Evolutionary conservation across 1,140 invertebrate genomes (phyloP).

Genomic region (Sitophilus oryzae): DNA sequence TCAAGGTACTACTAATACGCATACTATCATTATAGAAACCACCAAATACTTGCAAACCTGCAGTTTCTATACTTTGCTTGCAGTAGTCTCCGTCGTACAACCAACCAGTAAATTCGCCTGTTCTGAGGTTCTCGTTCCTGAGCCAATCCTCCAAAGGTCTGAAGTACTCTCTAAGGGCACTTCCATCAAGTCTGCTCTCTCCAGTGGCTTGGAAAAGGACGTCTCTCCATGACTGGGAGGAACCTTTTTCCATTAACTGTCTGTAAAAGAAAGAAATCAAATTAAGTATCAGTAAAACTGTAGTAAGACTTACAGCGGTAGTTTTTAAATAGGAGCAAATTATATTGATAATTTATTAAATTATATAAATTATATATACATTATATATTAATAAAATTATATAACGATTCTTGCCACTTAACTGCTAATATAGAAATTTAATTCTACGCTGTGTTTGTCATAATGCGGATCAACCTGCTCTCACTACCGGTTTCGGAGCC

Average conservation of each 20-base stretch:
- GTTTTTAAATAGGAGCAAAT: too few relatives aligned
- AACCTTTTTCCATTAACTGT: conserved; percentile 76
- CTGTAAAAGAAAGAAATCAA: conserved; percentile 50
- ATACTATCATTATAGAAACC: conserved; percentile 65
- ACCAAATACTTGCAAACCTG: conserved; percentile 72
- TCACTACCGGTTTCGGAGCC: too few relatives aligned
- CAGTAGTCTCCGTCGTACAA: conserved; percentile 81
- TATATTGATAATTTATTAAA: too few relatives aligned
- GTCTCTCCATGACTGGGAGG: conserved; percentile 80
- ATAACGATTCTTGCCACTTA: too few relatives aligned
- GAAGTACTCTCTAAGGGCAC: conserved; percentile 89
- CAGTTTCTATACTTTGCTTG: conserved; percentile 78
- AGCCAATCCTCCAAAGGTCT: conserved; percentile 85
- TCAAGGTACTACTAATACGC: background rate
- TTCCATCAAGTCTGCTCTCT: conserved; percentile 69
- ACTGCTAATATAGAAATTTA: too few relatives aligned
- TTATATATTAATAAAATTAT: too few relatives aligned
- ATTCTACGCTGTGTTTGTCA: too few relatives aligned
- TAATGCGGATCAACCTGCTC: too few relatives aligned
- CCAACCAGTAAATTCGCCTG: conserved; percentile 75
- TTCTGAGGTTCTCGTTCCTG: conserved; percentile 70
- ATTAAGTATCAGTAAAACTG: too few relatives aligned
- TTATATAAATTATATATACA: too few relatives aligned
- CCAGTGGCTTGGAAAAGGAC: conserved; percentile 74
- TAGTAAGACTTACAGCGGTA: too few relatives aligned